Conservation (phyloP, 2,797 vertebrate species). For the Phoxinus dragarum region DNA sequence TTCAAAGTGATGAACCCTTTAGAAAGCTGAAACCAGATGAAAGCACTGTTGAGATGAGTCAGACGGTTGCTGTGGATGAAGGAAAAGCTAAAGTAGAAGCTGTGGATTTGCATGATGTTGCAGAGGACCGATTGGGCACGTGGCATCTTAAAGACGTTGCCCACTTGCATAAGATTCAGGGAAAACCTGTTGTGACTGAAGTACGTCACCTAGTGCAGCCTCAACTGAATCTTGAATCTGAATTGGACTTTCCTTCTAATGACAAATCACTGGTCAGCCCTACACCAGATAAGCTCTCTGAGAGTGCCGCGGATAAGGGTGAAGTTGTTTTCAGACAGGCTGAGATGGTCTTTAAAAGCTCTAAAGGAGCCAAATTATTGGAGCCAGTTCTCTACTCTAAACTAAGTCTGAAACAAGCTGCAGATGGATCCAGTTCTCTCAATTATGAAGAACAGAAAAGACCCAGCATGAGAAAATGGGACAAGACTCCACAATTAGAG, state of each 20-base stretch:
- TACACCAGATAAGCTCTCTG: not conserved
- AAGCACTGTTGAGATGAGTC: not conserved
- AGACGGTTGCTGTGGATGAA: not conserved
- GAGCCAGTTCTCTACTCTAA: constrained; percentile 62
- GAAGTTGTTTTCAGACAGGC: constrained; percentile 1
- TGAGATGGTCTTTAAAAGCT: not conserved
- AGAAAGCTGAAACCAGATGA: not conserved
- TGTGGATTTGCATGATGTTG: not conserved
- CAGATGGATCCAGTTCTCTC: constrained; percentile 63
- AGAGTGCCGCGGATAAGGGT: not conserved
- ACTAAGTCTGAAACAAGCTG: constrained; percentile 61
- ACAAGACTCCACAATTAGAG: not conserved
- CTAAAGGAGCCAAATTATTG: not conserved
- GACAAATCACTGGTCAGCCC: not conserved
- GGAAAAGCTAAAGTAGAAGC: too few relatives aligned
- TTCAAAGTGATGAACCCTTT: not conserved
- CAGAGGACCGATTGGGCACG: not conserved
- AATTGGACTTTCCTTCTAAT: not conserved
- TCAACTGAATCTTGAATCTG: not conserved
- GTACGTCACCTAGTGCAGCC: not conserved
- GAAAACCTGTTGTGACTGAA: not conserved
- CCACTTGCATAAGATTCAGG: not conserved
- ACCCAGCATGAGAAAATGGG: not conserved
- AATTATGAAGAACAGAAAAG: constrained; percentile 71
- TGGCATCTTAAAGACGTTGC: not conserved